Conservation (phyloP, 2,797 vertebrate species). For the Rousettus madagascariensis region DNA sequence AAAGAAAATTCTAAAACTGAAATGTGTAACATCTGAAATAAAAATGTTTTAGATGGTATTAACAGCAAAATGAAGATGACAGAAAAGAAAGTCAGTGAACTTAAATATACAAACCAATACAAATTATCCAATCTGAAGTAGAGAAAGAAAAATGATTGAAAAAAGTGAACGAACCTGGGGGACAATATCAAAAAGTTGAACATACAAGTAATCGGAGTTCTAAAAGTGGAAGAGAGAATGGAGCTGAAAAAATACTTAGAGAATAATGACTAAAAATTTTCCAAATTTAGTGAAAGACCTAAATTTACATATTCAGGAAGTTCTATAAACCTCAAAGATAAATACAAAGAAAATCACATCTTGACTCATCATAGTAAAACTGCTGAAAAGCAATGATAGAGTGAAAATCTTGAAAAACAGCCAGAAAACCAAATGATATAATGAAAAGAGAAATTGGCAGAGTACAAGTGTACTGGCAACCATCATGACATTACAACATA, state of each 20-base stretch:
- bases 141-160: background rate
- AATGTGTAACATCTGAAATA: background rate
- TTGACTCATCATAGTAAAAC: background rate
- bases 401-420: background rate
- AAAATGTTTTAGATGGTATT: background rate
- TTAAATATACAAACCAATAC: conserved; percentile 9
- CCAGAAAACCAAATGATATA: background rate
- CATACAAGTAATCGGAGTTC: background rate
- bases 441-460: background rate
- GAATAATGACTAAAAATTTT: background rate
- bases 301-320: background rate
- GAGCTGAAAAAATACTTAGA: background rate
- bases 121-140: background rate
- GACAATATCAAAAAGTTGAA: background rate
- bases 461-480: background rate
- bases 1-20: background rate
- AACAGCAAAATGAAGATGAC: background rate
- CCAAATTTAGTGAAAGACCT: background rate
- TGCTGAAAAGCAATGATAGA: background rate
- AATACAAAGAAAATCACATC: conserved; percentile 14
- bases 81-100: background rate
- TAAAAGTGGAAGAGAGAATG: background rate
- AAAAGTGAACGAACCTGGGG: background rate
- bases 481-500: background rate
- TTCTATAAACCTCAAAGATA: background rate